These are phyloP conservation scores for Pungitius pungitius DNA, from an alignment of 2,113 vertebrate genomes.

Conservation along the genomic window DNA sequence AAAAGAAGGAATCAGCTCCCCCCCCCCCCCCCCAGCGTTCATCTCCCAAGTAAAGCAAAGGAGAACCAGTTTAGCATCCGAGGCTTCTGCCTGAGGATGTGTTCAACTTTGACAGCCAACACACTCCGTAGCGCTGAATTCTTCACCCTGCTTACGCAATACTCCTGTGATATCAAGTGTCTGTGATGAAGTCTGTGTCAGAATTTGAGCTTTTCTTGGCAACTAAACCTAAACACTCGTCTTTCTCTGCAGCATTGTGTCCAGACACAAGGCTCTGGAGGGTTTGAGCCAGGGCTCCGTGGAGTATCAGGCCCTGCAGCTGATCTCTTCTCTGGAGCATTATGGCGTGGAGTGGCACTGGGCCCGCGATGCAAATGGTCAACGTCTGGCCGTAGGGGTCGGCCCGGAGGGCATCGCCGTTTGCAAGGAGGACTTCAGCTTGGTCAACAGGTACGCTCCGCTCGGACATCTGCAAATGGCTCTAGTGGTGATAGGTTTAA, in stretches of 20 bases:
- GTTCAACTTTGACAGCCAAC: constrained; percentile 1
- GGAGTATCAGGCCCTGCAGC: constrained; percentile 95
- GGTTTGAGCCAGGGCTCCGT: constrained; percentile 87
- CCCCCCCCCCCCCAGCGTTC: background rate
- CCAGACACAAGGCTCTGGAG: constrained; percentile 91
- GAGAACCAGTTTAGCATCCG: background rate
- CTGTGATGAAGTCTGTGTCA: background rate
- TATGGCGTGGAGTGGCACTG: constrained; percentile 98
- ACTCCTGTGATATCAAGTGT: background rate
- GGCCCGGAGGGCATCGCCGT: constrained; percentile 94
- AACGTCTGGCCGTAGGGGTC: constrained; percentile 90
- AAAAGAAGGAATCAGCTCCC: background rate
- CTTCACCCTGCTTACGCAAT: background rate
- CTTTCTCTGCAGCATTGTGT: constrained; percentile 82
- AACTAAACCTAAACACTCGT: background rate
- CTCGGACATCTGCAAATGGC: background rate
- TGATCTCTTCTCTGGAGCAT: constrained; percentile 90
- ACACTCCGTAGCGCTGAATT: background rate
- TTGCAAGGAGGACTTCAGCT: constrained; percentile 92
- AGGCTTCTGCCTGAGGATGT: background rate
- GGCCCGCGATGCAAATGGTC: constrained; percentile 88
- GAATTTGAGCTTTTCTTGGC: background rate
- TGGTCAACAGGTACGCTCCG: constrained; percentile 87
- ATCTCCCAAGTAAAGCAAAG: constrained; percentile 13
- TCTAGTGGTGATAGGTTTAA: background rate